Percentiles rank a stretch among this genome's conserved stretches.
Evolutionary conservation across 2,888 invertebrate genomes (phyloP).

Genomic region (Nomada lathburiana): DNA sequence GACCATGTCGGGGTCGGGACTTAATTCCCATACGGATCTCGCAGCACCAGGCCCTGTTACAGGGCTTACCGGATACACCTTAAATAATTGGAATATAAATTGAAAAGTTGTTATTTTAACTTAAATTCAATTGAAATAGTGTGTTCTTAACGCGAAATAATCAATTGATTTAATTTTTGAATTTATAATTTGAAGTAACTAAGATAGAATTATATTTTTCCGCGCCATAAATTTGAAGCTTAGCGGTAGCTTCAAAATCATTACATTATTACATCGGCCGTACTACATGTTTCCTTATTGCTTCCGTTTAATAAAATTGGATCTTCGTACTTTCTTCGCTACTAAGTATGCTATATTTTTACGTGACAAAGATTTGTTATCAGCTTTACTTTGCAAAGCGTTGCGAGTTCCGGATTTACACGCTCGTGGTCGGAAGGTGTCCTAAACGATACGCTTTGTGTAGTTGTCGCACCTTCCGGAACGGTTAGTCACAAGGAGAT

Average conservation of each 20-base stretch:
- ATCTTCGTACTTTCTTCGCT: no score
- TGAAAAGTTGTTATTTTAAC: neutral
- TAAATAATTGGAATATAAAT: neutral
- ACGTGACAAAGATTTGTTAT: neutral
- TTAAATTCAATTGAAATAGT: neutral
- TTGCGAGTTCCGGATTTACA: constrained; percentile 83
- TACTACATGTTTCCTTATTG: no score
- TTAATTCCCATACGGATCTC: constrained; percentile 94
- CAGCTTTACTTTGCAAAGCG: constrained; percentile 80
- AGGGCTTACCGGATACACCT: constrained; percentile 84
- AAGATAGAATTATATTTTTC: neutral
- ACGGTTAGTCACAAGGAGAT: constrained; percentile 79
- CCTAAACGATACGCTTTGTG: constrained; percentile 69
- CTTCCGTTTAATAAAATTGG: neutral
- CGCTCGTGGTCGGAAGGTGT: constrained; percentile 78
- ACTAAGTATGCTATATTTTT: neutral
- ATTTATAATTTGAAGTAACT: neutral
- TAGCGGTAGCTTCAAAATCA: constrained; percentile 30
- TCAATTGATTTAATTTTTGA: neutral
- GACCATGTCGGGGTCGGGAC: constrained; percentile 84
- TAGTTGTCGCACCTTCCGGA: constrained; percentile 71
- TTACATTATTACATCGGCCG: neutral
- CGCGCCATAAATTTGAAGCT: constrained; percentile 25
- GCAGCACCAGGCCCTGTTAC: constrained; percentile 93
- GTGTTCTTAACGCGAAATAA: no score